Conservation (phyloP, 2,888 invertebrate genomes). For the Leistus spinibarbis region DNA sequence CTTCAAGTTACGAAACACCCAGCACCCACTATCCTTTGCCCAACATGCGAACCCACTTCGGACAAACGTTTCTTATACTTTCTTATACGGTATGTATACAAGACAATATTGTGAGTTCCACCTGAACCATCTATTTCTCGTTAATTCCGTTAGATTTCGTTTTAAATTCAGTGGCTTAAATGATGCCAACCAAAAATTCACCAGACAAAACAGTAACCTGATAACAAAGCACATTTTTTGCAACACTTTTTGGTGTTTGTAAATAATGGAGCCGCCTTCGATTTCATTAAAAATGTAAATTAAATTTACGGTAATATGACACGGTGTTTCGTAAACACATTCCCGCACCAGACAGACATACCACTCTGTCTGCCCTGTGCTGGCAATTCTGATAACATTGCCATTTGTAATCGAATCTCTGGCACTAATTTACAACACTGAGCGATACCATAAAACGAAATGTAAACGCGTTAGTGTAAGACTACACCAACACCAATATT, state of each 20-base stretch:
- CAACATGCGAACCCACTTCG: too few relatives aligned
- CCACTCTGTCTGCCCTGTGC: not conserved
- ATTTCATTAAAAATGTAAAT: not conserved
- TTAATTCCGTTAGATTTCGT: too few relatives aligned
- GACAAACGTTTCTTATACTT: too few relatives aligned
- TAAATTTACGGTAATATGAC: not conserved
- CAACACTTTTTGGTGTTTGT: not conserved
- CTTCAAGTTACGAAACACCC: slow-evolving; percentile 38
- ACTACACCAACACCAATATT: slow-evolving; percentile 21
- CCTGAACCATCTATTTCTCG: too few relatives aligned
- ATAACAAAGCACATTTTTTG: not conserved
- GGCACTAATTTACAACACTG: slow-evolving; percentile 29
- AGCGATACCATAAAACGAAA: slow-evolving; percentile 37
- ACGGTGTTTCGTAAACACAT: not conserved
- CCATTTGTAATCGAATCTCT: not conserved
- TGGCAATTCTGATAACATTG: not conserved
- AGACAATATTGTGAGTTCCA: too few relatives aligned
- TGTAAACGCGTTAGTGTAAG: slow-evolving; percentile 23
- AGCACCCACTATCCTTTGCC: too few relatives aligned
- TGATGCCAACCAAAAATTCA: too few relatives aligned
- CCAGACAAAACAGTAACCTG: too few relatives aligned
- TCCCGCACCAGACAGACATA: not conserved
- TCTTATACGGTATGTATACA: too few relatives aligned
- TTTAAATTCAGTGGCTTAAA: too few relatives aligned
- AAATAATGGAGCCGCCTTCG: not conserved